A percentile compares a stretch with the other conserved stretches of the same genome.
Conservation (phyloP, 2,113 vertebrate genomes). For the Turnix velox region DNA sequence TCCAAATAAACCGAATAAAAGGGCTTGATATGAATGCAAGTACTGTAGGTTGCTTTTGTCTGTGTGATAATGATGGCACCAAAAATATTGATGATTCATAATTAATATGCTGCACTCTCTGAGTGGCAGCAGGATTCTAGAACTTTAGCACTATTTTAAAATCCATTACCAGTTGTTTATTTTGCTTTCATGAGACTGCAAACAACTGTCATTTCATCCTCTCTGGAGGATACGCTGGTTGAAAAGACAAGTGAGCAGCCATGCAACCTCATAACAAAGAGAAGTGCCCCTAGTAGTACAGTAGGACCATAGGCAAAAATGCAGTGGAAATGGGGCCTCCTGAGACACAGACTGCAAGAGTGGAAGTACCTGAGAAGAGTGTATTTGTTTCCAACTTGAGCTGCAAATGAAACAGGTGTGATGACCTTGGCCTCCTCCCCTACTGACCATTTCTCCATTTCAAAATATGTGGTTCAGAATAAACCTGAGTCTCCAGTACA, state of each 20-base stretch:
- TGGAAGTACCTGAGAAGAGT: not conserved
- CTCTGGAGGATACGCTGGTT: not conserved
- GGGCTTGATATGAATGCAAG: constrained; percentile 57
- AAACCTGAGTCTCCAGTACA: not conserved
- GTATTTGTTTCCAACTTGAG: not conserved
- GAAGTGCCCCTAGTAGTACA: not conserved
- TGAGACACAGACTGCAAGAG: not conserved
- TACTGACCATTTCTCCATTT: constrained; percentile 30
- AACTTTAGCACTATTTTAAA: constrained; percentile 21
- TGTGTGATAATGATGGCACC: constrained; percentile 34
- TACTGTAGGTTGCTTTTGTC: constrained; percentile 23
- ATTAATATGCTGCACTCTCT: constrained; percentile 22
- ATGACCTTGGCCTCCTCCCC: not conserved
- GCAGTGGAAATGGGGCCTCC: not conserved
- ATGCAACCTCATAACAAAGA: not conserved
- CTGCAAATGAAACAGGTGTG: not conserved
- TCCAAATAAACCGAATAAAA: constrained; percentile 75
- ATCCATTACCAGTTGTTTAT: constrained; percentile 44
- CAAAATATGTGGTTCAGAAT: constrained; percentile 29
- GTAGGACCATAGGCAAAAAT: not conserved
- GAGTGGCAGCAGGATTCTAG: constrained; percentile 41
- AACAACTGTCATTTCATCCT: not conserved
- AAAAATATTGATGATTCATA: constrained; percentile 65
- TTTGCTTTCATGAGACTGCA: not conserved
- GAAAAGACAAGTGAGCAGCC: not conserved